Percentiles rank a stretch among this genome's conserved stretches.
These are phyloP conservation scores for Vipera latastei DNA, from an alignment of 2,797 vertebrate genomes.

Conservation along the genomic window DNA sequence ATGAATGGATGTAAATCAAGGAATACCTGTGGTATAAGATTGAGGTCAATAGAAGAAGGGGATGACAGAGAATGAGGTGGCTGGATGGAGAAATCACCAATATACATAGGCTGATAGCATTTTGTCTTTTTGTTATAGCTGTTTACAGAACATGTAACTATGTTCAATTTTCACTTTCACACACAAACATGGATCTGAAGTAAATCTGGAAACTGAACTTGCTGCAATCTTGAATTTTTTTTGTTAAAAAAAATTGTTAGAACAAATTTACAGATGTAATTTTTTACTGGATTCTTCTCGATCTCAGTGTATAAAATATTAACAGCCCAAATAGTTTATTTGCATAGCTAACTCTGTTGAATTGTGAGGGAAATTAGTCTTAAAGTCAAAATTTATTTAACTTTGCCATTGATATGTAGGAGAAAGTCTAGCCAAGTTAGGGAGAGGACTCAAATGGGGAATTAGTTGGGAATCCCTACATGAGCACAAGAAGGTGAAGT, in stretches of 20 bases:
- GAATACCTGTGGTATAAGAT: neutral
- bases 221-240: neutral
- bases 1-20: neutral
- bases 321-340: neutral
- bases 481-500: neutral
- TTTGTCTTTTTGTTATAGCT: slow-evolving; percentile 27
- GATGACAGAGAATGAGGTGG: no score
- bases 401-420: neutral
- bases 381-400: neutral
- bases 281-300: neutral
- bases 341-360: neutral
- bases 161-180: neutral
- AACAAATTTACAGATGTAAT: neutral
- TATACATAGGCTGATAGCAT: neutral
- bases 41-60: no score
- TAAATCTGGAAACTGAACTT: neutral
- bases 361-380: neutral
- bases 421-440: neutral
- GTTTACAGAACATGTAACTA: neutral
- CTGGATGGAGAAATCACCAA: neutral
- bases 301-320: neutral
- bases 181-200: neutral
- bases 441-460: neutral
- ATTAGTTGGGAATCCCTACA: neutral
- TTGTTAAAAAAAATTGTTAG: neutral